These are phyloP conservation scores for Lymantria monacha DNA, from an alignment of 2,888 invertebrate species.

Conservation along the genomic window DNA sequence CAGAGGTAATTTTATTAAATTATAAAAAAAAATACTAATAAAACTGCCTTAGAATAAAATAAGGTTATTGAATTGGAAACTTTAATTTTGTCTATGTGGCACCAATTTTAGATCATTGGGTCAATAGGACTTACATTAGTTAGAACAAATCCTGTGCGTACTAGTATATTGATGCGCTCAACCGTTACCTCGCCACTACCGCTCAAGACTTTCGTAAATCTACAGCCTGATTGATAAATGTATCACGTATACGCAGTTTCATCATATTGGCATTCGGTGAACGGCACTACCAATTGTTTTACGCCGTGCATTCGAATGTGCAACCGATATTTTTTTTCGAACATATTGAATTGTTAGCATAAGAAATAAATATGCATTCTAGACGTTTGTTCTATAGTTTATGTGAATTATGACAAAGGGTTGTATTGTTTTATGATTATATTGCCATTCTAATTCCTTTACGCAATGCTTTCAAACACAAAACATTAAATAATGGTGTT, in stretches of 20 bases:
- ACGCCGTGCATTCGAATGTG: conserved; percentile 49
- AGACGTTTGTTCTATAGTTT: conserved; percentile 9
- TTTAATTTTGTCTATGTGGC: no score
- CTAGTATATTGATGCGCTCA: conserved; percentile 4
- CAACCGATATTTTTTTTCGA: conserved; percentile 43
- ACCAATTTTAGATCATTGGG: no score
- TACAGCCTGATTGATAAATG: conserved; percentile 58
- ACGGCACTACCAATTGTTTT: conserved; percentile 41
- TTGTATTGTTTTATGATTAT: no score
- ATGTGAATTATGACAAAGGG: conserved; percentile 13
- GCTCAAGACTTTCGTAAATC: conserved; percentile 63
- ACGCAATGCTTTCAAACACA: no score
- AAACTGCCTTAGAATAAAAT: no score
- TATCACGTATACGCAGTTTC: conserved; percentile 63
- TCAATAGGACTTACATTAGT: no score
- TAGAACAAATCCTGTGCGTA: no score
- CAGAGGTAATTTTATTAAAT: no score
- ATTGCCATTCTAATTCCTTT: no score
- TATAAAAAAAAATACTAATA: no score
- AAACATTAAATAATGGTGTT: no score
- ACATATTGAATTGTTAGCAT: conserved; percentile 28
- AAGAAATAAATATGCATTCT: conserved; percentile 35
- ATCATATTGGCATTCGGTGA: conserved; percentile 53
- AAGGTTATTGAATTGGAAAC: no score
- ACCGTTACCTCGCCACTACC: conserved; percentile 43